A percentile compares a stretch with the other conserved stretches of the same genome.
Conservation (phyloP, 1,140 invertebrate genomes). For the Ganaspis sp. region DNA sequence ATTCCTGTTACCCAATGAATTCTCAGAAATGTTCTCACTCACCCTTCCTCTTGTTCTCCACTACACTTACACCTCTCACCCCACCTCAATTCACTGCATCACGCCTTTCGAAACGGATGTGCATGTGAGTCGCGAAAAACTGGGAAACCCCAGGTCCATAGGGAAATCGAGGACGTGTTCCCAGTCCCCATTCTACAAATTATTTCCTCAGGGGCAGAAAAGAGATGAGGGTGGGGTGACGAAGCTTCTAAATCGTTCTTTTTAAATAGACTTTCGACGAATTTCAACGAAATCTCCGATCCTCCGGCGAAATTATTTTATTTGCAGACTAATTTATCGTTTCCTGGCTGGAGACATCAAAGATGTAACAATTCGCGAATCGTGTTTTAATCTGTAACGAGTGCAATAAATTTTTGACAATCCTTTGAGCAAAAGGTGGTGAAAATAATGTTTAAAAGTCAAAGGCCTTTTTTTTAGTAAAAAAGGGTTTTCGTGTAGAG, state of each 20-base stretch:
- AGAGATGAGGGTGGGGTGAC: background rate
- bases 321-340: background rate
- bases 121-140: conserved; percentile 29
- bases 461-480: too few relatives aligned
- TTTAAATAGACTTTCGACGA: background rate
- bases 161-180: conserved; percentile 22
- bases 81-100: conserved; percentile 10
- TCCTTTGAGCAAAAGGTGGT: too few relatives aligned
- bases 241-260: conserved; percentile 4
- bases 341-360: background rate
- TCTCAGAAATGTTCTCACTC: background rate
- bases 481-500: too few relatives aligned
- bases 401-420: too few relatives aligned
- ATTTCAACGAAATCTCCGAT: background rate
- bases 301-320: background rate
- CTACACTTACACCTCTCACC: background rate
- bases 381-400: too few relatives aligned
- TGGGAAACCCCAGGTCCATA: background rate
- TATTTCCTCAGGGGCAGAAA: conserved; percentile 9
- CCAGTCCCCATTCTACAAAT: conserved; percentile 18
- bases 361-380: too few relatives aligned
- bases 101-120: conserved; percentile 4
- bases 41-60: background rate
- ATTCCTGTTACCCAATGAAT: conserved; percentile 1
- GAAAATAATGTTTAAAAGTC: too few relatives aligned